phyloP scores from a whole-genome alignment of 2,888 invertebrate species.

The Sarcophaga rosellei region DNA sequence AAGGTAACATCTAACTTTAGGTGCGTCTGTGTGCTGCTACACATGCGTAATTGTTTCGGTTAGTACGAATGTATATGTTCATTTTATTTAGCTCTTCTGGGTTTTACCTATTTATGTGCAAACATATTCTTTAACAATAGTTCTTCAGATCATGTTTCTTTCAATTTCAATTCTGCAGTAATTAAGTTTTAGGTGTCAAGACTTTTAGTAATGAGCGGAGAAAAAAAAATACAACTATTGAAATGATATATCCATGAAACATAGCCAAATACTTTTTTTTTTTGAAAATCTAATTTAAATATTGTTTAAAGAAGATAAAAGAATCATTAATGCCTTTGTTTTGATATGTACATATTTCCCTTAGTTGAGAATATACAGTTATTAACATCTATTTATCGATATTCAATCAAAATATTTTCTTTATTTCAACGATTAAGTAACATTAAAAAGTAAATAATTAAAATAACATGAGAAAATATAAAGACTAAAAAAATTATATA shows the following conservation, averaged over 20 bases:
- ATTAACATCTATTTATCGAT: too few species aligned
- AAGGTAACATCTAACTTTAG: not conserved
- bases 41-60: constrained; percentile 18
- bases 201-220: not conserved
- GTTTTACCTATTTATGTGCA: constrained; percentile 6
- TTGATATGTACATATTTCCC: too few species aligned
- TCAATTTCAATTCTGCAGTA: constrained; percentile 1
- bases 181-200: constrained; percentile 18
- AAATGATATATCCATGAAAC: not conserved
- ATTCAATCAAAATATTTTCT: too few species aligned
- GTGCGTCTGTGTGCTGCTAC: constrained; percentile 27
- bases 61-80: not conserved
- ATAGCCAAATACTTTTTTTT: not conserved
- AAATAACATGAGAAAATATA: too few species aligned
- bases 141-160: constrained; percentile 23
- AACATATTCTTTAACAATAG: constrained; percentile 25
- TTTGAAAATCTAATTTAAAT: not conserved
- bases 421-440: too few species aligned
- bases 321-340: too few species aligned
- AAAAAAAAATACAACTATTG: not conserved
- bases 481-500: too few species aligned
- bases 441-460: too few species aligned
- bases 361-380: too few species aligned
- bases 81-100: not conserved
- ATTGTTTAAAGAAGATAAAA: not conserved